These are phyloP conservation scores for Istiophorus platypterus DNA, from an alignment of 2,113 vertebrate genomes.

Conservation along the genomic window DNA sequence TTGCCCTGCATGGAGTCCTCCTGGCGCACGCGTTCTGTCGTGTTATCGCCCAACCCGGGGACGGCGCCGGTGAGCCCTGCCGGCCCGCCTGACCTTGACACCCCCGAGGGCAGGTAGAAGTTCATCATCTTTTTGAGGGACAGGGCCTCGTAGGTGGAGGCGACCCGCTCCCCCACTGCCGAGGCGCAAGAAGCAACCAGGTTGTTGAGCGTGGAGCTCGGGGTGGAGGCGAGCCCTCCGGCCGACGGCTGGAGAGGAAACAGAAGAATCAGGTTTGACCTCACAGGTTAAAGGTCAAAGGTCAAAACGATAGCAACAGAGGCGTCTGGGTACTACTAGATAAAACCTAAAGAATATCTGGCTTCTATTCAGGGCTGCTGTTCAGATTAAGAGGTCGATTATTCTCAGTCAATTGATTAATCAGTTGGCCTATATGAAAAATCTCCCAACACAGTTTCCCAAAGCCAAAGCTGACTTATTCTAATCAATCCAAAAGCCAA, in stretches of 20 bases:
- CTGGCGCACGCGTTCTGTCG: slow-evolving; percentile 88
- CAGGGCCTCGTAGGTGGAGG: slow-evolving; percentile 94
- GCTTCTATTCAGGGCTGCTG: too few species aligned
- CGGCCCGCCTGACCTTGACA: slow-evolving; percentile 15
- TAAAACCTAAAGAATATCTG: too few species aligned
- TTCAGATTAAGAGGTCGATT: too few species aligned
- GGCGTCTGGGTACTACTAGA: too few species aligned
- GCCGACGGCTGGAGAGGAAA: slow-evolving; percentile 77
- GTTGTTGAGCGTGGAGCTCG: slow-evolving; percentile 90
- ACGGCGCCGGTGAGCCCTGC: background rate
- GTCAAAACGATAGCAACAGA: background rate
- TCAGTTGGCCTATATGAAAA: too few species aligned
- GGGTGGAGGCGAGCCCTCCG: slow-evolving; percentile 46
- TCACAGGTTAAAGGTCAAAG: background rate
- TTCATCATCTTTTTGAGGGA: slow-evolving; percentile 98
- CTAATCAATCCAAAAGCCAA: too few species aligned
- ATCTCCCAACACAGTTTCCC: too few species aligned
- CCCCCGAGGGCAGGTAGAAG: slow-evolving; percentile 85
- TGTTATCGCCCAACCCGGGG: slow-evolving; percentile 75
- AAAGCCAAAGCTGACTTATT: too few species aligned
- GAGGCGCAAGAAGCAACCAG: slow-evolving; percentile 95
- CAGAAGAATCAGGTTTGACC: background rate
- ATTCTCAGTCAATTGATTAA: too few species aligned
- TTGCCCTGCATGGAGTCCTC: slow-evolving; percentile 93
- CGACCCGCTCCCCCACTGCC: slow-evolving; percentile 93